phyloP scores from a whole-genome alignment of 2,797 vertebrate species.

The Sebastes jordani region DNA sequence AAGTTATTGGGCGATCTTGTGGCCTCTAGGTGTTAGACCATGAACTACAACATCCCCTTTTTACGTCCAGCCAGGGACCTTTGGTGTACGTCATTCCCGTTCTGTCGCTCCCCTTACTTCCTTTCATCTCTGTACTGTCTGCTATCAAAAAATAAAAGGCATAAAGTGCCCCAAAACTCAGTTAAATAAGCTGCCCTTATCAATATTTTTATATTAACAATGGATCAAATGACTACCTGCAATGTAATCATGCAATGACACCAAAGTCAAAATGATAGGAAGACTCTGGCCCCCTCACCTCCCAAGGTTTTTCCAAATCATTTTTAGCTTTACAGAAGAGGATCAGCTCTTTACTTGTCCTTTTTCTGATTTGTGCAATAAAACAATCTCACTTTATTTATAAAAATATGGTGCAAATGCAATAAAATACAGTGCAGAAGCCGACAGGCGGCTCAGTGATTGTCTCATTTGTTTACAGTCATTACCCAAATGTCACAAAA shows the following conservation, averaged over 20 bases:
- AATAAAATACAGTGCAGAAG: slow-evolving; percentile 8
- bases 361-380: background rate
- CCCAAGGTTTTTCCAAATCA: background rate
- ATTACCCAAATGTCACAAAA: slow-evolving; percentile 57
- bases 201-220: background rate
- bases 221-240: background rate
- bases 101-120: background rate
- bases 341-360: background rate
- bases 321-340: background rate
- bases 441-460: slow-evolving; percentile 24
- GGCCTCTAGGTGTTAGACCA: background rate
- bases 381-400: background rate
- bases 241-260: background rate
- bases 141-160: background rate
- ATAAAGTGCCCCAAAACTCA: background rate
- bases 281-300: background rate
- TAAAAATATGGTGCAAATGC: background rate
- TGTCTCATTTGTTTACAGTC: slow-evolving; percentile 61
- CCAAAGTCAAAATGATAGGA: background rate
- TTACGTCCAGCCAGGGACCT: no score
- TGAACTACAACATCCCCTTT: background rate
- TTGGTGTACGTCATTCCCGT: background rate
- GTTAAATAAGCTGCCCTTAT: background rate
- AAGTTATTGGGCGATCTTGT: background rate
- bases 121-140: background rate